phyloP scores from a whole-genome alignment of 1,140 invertebrate genomes.

The Dendroctonus ponderosae region DNA sequence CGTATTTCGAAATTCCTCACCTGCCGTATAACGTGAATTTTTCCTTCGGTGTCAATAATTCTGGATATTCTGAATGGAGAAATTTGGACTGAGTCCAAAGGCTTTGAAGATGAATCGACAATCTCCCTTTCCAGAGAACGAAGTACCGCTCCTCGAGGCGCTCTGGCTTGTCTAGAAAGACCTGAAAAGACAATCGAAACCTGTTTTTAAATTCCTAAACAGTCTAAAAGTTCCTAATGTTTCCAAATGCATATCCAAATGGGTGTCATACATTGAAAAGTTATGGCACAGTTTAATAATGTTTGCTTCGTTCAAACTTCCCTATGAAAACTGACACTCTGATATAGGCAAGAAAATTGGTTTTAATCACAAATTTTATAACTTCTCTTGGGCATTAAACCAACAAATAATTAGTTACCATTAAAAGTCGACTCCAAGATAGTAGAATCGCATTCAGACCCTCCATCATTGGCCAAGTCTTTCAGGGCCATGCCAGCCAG shows the following conservation, averaged over 20 bases:
- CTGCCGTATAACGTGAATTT: conserved; percentile 68
- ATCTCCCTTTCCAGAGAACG: conserved; percentile 59
- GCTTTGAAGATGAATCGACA: conserved; percentile 50
- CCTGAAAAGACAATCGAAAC: conserved; percentile 37
- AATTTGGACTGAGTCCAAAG: conserved; percentile 60
- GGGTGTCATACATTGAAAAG: too few species aligned
- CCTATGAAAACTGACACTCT: too few species aligned
- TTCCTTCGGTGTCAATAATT: conserved; percentile 69
- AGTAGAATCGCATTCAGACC: conserved; percentile 51
- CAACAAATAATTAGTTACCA: conserved; percentile 30
- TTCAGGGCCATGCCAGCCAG: conserved; percentile 57
- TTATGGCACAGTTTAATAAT: too few species aligned
- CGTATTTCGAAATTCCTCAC: conserved; percentile 39
- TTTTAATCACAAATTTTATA: not conserved
- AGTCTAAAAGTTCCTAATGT: too few species aligned
- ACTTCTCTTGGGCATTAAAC: not conserved
- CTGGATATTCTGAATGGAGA: conserved; percentile 72
- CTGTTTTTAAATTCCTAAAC: too few species aligned
- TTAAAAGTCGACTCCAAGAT: conserved; percentile 53
- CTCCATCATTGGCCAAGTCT: conserved; percentile 52
- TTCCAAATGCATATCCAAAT: too few species aligned
- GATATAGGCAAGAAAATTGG: too few species aligned
- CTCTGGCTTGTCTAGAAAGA: conserved; percentile 56
- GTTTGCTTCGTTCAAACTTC: too few species aligned
- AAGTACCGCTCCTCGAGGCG: conserved; percentile 56